These are phyloP conservation scores for Paracyclopina nana DNA, from an alignment of 1,140 invertebrate species.

Conservation along the genomic window DNA sequence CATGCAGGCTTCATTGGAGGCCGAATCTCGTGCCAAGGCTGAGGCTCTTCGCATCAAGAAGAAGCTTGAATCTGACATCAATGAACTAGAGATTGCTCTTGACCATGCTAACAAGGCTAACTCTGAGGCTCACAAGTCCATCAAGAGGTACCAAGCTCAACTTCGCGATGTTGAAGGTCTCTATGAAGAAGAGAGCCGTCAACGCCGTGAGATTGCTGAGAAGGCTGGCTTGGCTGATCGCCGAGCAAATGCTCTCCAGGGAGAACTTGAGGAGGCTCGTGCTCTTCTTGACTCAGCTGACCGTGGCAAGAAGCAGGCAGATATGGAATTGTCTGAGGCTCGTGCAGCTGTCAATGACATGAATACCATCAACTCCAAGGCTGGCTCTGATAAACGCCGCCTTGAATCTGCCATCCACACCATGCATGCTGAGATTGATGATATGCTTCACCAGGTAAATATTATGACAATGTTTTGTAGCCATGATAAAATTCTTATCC, in stretches of 20 bases:
- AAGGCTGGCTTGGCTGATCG: slow-evolving; percentile 87
- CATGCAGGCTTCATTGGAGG: slow-evolving; percentile 96
- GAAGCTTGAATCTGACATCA: slow-evolving; percentile 37
- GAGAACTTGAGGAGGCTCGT: slow-evolving; percentile 88
- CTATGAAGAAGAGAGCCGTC: slow-evolving; percentile 89
- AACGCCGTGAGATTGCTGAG: slow-evolving; percentile 88
- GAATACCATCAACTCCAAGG: slow-evolving; percentile 67
- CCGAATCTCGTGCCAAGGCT: slow-evolving; percentile 91
- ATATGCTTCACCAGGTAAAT: slow-evolving; percentile 35
- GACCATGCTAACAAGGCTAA: slow-evolving; percentile 31
- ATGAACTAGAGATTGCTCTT: slow-evolving; percentile 35
- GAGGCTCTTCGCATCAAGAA: slow-evolving; percentile 35
- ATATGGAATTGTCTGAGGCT: slow-evolving; percentile 6
- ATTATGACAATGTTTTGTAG: no score
- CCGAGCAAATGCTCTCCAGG: slow-evolving; percentile 78
- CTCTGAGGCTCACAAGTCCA: slow-evolving; percentile 38
- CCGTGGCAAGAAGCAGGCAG: slow-evolving; percentile 52
- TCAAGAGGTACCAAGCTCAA: slow-evolving; percentile 43
- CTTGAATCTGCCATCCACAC: slow-evolving; percentile 89
- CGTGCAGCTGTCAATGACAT: slow-evolving; percentile 7
- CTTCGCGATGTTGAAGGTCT: slow-evolving; percentile 78
- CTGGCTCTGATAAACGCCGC: slow-evolving; percentile 90
- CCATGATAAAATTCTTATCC: no score
- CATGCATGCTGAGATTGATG: slow-evolving; percentile 50
- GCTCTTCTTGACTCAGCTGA: slow-evolving; percentile 77